Conservation (phyloP, 2,797 vertebrate species). For the Tragopan temminckii region DNA sequence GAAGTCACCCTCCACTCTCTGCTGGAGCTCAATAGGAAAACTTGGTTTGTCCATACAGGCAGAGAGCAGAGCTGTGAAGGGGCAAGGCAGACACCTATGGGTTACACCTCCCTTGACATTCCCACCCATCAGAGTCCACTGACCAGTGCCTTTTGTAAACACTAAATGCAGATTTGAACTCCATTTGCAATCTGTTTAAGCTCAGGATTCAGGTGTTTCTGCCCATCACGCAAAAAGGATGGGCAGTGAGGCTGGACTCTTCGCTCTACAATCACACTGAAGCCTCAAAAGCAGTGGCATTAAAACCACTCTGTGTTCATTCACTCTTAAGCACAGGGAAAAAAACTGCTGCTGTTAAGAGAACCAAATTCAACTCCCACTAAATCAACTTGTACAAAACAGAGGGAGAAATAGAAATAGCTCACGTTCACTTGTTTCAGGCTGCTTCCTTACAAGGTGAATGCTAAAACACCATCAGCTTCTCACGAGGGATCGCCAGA, state of each 20-base stretch:
- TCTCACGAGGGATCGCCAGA: not conserved
- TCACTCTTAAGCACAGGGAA: not conserved
- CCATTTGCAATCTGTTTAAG: rapidly evolving
- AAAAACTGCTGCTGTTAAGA: not conserved
- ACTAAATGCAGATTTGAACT: not conserved
- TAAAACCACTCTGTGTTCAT: not conserved
- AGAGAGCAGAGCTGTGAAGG: not conserved
- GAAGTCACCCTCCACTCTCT: not conserved
- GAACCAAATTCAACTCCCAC: not conserved
- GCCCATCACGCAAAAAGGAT: not conserved
- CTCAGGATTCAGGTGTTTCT: not conserved
- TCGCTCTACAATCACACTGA: not conserved
- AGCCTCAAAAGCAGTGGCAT: not conserved
- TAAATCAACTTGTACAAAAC: not conserved
- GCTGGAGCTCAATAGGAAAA: not conserved
- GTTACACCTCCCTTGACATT: not conserved
- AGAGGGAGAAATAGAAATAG: not conserved
- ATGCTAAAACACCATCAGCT: not conserved
- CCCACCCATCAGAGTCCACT: rapidly evolving
- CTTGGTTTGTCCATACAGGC: rapidly evolving
- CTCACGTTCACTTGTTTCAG: not conserved
- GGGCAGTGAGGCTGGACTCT: not conserved
- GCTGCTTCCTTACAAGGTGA: not conserved
- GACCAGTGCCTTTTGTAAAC: rapidly evolving
- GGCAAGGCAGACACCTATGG: not conserved